A percentile compares a stretch with the other conserved stretches of the same genome.
Conservation (phyloP, 23 tunicate species). For the Botrylloides violaceus region DNA sequence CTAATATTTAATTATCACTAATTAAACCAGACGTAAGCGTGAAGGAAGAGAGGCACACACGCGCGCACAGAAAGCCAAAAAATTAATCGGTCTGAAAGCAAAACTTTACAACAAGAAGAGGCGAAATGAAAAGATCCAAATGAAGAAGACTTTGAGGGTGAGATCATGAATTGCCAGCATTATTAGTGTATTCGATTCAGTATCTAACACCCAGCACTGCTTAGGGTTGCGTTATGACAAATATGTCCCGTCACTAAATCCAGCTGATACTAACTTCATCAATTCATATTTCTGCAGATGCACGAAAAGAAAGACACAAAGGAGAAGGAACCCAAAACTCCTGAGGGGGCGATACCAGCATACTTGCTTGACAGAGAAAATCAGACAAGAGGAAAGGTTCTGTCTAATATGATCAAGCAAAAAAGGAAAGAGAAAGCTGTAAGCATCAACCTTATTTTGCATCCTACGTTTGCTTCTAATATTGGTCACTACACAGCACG, state of each 20-base stretch:
- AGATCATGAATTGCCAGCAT: too few species aligned
- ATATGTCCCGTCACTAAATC: too few species aligned
- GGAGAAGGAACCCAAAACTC: conserved; percentile 87
- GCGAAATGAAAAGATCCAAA: conserved; percentile 90
- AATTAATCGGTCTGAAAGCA: conserved; percentile 82
- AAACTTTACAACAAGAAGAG: conserved; percentile 85
- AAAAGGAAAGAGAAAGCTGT: conserved; percentile 95
- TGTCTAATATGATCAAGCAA: conserved; percentile 96
- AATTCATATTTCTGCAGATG: conserved; percentile 37
- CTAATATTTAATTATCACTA: background rate
- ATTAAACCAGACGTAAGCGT: conserved; percentile 41
- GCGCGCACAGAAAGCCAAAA: conserved; percentile 77
- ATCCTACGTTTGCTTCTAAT: background rate
- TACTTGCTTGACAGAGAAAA: conserved; percentile 92
- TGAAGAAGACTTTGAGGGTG: conserved; percentile 88
- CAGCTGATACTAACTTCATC: background rate
- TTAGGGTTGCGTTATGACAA: too few species aligned
- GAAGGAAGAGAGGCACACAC: conserved; percentile 77
- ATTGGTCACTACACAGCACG: background rate
- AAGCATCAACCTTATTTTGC: conserved; percentile 7
- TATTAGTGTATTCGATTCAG: too few species aligned
- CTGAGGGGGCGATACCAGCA: conserved; percentile 90
- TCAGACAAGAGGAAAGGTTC: conserved; percentile 83
- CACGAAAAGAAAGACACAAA: conserved; percentile 79
- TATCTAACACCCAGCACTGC: too few species aligned